phyloP scores from a whole-genome alignment of 2,888 invertebrate species.

The Ophion slaviceki region DNA sequence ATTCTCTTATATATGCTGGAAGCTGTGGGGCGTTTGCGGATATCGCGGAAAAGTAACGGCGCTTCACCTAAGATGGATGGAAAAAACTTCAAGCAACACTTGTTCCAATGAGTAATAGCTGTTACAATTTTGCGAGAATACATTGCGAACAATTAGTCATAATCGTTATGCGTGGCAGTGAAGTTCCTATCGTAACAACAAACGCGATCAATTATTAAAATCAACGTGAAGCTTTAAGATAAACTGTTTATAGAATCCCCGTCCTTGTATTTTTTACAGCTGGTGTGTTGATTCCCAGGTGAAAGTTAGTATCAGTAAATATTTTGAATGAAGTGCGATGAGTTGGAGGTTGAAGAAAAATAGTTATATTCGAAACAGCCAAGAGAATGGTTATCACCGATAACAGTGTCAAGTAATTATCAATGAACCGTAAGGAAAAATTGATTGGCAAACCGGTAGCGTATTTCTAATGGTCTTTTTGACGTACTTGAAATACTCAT shows the following conservation, averaged over 20 bases:
- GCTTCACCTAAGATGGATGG: constrained; percentile 12
- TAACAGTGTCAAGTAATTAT: too few relatives aligned
- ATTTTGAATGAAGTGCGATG: neutral
- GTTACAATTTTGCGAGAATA: neutral
- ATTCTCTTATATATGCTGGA: neutral
- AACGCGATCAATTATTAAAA: neutral
- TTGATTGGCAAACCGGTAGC: too few relatives aligned
- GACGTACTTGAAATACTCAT: too few relatives aligned
- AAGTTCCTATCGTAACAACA: neutral
- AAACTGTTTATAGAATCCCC: neutral
- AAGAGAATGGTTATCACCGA: too few relatives aligned
- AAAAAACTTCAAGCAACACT: neutral
- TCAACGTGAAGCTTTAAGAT: neutral
- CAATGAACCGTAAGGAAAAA: too few relatives aligned
- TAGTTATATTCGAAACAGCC: too few relatives aligned
- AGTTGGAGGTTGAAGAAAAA: neutral
- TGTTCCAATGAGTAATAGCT: constrained; percentile 6
- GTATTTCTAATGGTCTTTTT: too few relatives aligned
- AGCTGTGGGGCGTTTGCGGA: neutral
- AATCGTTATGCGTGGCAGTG: neutral
- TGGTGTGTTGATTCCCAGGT: neutral
- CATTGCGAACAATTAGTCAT: neutral
- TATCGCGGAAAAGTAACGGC: constrained; percentile 1
- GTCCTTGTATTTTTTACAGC: neutral
- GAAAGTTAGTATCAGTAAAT: neutral